Evolutionary conservation across 2,797 vertebrate genomes (phyloP).

Genomic region (Peromyscus nudipes): DNA sequence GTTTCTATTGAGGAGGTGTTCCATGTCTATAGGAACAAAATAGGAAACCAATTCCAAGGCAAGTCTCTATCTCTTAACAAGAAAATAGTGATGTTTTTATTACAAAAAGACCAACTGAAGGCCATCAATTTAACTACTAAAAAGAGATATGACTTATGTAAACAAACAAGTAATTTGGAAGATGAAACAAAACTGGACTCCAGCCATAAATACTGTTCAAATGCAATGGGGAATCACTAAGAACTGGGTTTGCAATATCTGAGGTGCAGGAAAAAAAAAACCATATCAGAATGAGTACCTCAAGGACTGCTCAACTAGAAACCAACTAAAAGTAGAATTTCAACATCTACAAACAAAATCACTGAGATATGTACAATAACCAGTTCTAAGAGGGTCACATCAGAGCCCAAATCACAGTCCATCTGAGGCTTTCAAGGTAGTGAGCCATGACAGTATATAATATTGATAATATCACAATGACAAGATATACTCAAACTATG

Average conservation of each 20-base stretch:
- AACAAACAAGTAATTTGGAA: not conserved
- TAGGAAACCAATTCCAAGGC: not conserved
- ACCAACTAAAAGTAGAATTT: not conserved
- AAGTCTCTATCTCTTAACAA: not conserved
- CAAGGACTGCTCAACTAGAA: not conserved
- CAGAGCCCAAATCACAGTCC: not conserved
- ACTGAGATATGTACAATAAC: not conserved
- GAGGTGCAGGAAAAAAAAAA: not conserved
- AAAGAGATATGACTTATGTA: not conserved
- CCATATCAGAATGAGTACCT: rapidly evolving
- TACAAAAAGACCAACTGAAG: not conserved
- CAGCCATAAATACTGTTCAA: not conserved
- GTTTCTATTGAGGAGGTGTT: not conserved
- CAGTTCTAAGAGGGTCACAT: not conserved
- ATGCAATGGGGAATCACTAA: not conserved
- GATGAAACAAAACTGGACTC: not conserved
- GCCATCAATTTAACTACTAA: not conserved
- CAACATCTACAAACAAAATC: not conserved
- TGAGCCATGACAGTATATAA: not conserved
- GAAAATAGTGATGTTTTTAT: not conserved
- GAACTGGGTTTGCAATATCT: not conserved
- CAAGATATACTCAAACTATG: not conserved
- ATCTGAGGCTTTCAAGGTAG: not conserved
- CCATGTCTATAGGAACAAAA: not conserved
- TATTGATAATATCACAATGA: not conserved